Evolutionary conservation across 2,797 vertebrate species (phyloP).

Genomic region (Melanogrammus aeglefinus): DNA sequence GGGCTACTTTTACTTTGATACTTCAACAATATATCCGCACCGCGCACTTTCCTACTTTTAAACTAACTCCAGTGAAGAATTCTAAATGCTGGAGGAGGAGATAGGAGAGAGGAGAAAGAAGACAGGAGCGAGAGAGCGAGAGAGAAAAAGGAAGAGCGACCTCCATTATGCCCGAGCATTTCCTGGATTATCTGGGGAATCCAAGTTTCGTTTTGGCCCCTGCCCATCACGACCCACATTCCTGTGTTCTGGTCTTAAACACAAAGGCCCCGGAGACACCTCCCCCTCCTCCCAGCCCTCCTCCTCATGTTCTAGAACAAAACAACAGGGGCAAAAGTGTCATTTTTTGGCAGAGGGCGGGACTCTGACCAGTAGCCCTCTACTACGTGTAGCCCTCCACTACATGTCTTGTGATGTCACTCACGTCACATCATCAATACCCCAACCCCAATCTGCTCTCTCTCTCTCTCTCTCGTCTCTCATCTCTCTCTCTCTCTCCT

Average conservation of each 20-base stretch:
- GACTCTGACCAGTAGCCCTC: too few relatives aligned
- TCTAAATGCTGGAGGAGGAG: neutral
- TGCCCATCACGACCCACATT: slow-evolving; percentile 55
- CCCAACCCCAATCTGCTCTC: neutral
- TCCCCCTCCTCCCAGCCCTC: slow-evolving; percentile 36
- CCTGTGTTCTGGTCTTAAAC: slow-evolving; percentile 50
- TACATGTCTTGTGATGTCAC: too few relatives aligned
- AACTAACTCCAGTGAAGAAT: too few relatives aligned
- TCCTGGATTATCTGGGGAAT: slow-evolving; percentile 27
- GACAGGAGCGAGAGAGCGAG: slow-evolving; percentile 8
- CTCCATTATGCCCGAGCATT: slow-evolving; percentile 32
- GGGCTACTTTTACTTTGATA: too few relatives aligned
- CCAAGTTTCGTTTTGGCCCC: slow-evolving; percentile 42
- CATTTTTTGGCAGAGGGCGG: too few relatives aligned
- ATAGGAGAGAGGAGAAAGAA: slow-evolving; percentile 20
- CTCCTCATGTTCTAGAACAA: neutral
- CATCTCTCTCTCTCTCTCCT: slow-evolving; percentile 27
- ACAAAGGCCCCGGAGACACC: slow-evolving; percentile 56
- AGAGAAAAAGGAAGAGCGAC: slow-evolving; percentile 29
- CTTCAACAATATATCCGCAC: too few relatives aligned
- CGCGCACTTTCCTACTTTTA: too few relatives aligned
- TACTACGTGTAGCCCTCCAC: too few relatives aligned
- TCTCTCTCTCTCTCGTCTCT: slow-evolving; percentile 28
- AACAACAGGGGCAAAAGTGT: too few relatives aligned
- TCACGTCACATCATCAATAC: too few relatives aligned